Evolutionary conservation across 1,140 invertebrate genomes (phyloP).

Genomic region (Neelides sp.): DNA sequence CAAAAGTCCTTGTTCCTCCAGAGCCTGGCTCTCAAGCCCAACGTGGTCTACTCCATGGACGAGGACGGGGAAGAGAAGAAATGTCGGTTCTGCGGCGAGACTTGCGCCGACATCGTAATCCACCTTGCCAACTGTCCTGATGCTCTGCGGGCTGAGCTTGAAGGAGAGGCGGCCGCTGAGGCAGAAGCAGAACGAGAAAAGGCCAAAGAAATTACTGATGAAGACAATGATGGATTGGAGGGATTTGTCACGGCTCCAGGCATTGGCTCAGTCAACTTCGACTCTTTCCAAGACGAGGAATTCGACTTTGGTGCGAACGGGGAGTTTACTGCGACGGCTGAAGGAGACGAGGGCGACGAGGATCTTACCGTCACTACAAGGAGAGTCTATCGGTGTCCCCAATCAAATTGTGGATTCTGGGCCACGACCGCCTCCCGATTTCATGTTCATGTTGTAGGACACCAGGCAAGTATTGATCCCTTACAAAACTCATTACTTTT

Average conservation of each 20-base stretch:
- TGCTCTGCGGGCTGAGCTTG: constrained; percentile 31
- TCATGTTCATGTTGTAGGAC: constrained; percentile 82
- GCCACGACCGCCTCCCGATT: constrained; percentile 75
- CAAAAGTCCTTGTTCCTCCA: constrained; percentile 36
- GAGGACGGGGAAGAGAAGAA: constrained; percentile 34
- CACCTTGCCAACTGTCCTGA: constrained; percentile 55
- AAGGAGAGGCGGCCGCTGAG: constrained; percentile 28
- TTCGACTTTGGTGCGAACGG: constrained; percentile 13
- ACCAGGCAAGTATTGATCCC: too few species aligned
- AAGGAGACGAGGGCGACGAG: constrained; percentile 10
- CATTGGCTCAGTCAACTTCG: constrained; percentile 38
- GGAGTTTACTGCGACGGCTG: not conserved
- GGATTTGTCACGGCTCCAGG: constrained; percentile 43
- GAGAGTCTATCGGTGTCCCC: constrained; percentile 75
- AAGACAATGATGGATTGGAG: constrained; percentile 30
- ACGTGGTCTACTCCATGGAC: constrained; percentile 13
- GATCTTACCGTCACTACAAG: constrained; percentile 33
- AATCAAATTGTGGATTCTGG: constrained; percentile 66
- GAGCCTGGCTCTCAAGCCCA: constrained; percentile 35
- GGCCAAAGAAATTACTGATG: constrained; percentile 8
- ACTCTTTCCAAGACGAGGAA: constrained; percentile 16
- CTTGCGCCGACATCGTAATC: constrained; percentile 55
- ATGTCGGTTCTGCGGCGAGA: constrained; percentile 70
- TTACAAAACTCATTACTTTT: too few species aligned
- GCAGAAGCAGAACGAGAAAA: constrained; percentile 33